Evolutionary conservation across 2,113 vertebrate genomes (phyloP).

Genomic region (Larimichthys crocea): DNA sequence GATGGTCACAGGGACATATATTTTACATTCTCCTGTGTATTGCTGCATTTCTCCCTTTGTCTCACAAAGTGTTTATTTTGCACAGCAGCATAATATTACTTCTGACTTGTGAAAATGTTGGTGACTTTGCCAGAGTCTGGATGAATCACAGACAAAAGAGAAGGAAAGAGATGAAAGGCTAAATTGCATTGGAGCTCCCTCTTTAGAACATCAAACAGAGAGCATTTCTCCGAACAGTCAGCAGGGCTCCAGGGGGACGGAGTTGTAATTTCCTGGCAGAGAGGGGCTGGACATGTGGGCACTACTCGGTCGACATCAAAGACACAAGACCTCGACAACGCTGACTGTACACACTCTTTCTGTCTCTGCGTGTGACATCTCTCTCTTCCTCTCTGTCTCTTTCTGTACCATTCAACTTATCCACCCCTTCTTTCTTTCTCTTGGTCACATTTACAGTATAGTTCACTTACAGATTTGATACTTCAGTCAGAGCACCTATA

Average conservation of each 20-base stretch:
- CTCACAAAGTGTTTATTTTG: constrained; percentile 57
- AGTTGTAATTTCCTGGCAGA: constrained; percentile 85
- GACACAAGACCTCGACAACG: constrained; percentile 61
- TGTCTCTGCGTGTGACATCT: constrained; percentile 65
- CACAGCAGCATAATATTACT: constrained; percentile 48
- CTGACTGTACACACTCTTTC: constrained; percentile 57
- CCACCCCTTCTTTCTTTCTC: background rate
- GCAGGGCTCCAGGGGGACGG: constrained; percentile 79
- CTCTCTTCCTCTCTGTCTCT: constrained; percentile 42
- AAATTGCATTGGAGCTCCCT: constrained; percentile 82
- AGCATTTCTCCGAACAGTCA: constrained; percentile 78
- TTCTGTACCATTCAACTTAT: constrained; percentile 18
- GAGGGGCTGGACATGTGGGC: constrained; percentile 82
- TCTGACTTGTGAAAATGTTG: constrained; percentile 73
- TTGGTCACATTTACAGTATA: background rate
- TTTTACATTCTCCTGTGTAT: background rate
- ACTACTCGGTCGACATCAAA: constrained; percentile 82
- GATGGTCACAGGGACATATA: background rate
- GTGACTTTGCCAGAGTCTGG: constrained; percentile 70
- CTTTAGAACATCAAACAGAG: constrained; percentile 84
- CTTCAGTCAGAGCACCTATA: background rate
- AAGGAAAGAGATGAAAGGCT: constrained; percentile 80
- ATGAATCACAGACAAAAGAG: constrained; percentile 81
- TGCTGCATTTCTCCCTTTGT: constrained; percentile 32
- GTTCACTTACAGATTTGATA: constrained; percentile 9